These are phyloP conservation scores for Dufourea novaeangliae DNA, from an alignment of 1,140 invertebrate species.

Conservation along the genomic window DNA sequence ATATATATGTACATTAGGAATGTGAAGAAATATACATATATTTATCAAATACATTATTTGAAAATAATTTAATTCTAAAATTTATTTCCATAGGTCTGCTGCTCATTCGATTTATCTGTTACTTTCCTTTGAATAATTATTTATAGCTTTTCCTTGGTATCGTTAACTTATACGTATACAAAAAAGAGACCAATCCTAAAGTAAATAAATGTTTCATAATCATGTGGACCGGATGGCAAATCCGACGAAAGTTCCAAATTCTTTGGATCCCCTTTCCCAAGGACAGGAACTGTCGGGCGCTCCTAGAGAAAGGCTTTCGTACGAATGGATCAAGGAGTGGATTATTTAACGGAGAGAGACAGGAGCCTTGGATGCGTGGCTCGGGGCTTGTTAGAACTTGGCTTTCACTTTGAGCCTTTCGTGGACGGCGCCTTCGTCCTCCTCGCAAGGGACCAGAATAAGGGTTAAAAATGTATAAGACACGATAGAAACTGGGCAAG, in stretches of 20 bases:
- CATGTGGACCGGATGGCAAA: not conserved
- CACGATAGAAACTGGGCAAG: conserved; percentile 45
- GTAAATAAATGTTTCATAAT: not conserved
- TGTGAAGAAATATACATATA: no score
- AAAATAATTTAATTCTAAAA: no score
- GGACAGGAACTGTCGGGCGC: conserved; percentile 38
- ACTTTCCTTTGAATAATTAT: no score
- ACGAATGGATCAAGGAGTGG: conserved; percentile 58
- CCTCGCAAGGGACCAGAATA: conserved; percentile 58
- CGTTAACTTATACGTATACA: no score
- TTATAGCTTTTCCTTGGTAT: no score
- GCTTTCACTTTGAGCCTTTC: conserved; percentile 63
- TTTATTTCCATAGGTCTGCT: no score
- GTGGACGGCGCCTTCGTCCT: conserved; percentile 37
- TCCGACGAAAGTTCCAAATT: conserved; percentile 39
- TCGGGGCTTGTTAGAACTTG: conserved; percentile 69
- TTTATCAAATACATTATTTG: no score
- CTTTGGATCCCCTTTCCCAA: conserved; percentile 26
- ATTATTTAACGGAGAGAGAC: conserved; percentile 69
- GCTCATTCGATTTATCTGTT: no score
- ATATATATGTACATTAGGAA: no score
- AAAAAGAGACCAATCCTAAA: no score
- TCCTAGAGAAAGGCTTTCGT: conserved; percentile 55
- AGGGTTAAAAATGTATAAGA: conserved; percentile 73
- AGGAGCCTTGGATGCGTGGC: conserved; percentile 43